These are phyloP conservation scores for Perizoma flavofasciatum DNA, from an alignment of 2,888 invertebrate species.

Conservation along the genomic window DNA sequence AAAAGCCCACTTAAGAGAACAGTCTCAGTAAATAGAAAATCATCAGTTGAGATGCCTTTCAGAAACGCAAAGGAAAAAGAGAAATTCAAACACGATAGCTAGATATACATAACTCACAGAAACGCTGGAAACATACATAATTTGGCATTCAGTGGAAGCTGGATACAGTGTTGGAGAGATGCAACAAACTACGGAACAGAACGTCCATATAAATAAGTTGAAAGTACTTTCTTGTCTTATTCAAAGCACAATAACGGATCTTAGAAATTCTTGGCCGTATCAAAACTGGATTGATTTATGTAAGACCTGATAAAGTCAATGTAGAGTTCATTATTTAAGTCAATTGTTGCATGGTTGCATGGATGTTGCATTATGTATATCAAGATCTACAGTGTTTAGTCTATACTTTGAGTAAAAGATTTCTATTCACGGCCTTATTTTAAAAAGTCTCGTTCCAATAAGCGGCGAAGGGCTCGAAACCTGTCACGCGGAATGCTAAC, in stretches of 20 bases:
- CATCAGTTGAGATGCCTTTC: background rate
- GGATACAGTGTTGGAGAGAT: conserved; percentile 7
- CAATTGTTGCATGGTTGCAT: no score
- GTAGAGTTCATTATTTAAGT: no score
- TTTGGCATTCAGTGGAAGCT: conserved; percentile 7
- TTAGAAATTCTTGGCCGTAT: no score
- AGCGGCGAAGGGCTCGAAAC: no score
- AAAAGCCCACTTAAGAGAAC: background rate
- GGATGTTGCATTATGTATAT: no score
- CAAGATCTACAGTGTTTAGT: no score
- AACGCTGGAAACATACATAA: conserved; percentile 8
- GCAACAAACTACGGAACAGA: conserved; percentile 7
- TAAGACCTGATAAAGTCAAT: no score
- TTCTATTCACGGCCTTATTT: no score
- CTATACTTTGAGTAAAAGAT: no score
- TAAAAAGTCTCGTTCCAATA: no score
- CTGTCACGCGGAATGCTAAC: no score
- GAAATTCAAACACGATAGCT: conserved; percentile 11
- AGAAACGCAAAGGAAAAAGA: conserved; percentile 2
- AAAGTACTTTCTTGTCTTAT: conserved; percentile 5
- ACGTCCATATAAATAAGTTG: conserved; percentile 9
- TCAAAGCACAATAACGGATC: background rate
- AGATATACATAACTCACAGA: background rate
- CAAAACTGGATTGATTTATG: no score
- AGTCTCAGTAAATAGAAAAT: background rate